Base-by-base conservation (phyloP, 2,113 vertebrate species). In the Notarius quadriscutis region DNA sequence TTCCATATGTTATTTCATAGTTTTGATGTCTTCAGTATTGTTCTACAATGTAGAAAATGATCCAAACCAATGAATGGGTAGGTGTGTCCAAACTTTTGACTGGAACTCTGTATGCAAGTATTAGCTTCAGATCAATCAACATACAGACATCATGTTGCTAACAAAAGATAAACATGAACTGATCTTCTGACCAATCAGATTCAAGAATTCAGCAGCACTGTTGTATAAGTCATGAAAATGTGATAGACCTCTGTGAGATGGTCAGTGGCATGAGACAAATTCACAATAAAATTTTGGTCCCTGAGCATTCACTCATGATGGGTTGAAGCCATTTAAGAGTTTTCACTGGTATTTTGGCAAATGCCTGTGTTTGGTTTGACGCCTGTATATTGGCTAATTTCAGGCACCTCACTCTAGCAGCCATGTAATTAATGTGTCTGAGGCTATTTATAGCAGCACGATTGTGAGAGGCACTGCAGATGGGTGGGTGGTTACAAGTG, bases 371-470 rank as follows among this genome's bases (percentile, higher is more conserved):
- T 85, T 86, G 87, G 80, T 86, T 84, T 83, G 90, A 87, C 88
- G 87, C 78, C 81, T 88, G 80, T 83, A 88, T 92, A 90, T 91
- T 85, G 93, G 92, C 91, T 90, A 4, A 90, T 92, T 89, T 90
- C 86, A 89, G 86, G 84, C 91, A 92, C 91, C 90, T 92, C 90
- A 91, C 81, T 72, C 87, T 89, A 89, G 87, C 88, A 91, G 87
- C 81, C 86, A 12, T 86, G 84, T 94, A 93, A 94, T 94, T 94
- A 93, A 93, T 91, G 89, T 87, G 85, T 89, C 90, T 87, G 77
- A 87, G 87, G 63, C 92, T 94, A 93, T 94, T 94, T 93, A 89
- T 95, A 94, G 93, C 86, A 50, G 71, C 65, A 77, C 18, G 41
- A 50, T 48, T 34, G 74, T 3, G 85, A 60, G 58, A 81, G 58